A percentile compares a stretch with the other conserved stretches of the same genome.
Conservation (phyloP, 2,113 vertebrate genomes). For the Synchiropus splendidus region DNA sequence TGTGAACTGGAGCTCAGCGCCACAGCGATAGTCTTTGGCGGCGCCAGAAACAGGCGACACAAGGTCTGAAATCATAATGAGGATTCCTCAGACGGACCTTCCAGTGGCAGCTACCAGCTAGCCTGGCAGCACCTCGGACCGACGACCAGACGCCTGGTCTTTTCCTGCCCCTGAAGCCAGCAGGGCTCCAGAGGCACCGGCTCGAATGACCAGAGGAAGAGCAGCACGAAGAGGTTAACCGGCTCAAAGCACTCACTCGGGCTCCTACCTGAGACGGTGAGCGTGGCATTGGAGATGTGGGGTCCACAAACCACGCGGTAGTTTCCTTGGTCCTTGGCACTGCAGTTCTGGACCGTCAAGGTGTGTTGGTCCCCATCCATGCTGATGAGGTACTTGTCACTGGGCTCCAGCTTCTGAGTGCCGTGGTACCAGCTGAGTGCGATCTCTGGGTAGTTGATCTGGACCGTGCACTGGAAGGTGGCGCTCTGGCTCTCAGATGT, state of each 20-base stretch:
- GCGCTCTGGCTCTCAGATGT: slow-evolving; percentile 74
- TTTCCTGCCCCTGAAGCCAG: no score
- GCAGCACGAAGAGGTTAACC: no score
- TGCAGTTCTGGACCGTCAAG: slow-evolving; percentile 80
- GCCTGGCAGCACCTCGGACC: no score
- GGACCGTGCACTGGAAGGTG: slow-evolving; percentile 83
- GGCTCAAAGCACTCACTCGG: neutral
- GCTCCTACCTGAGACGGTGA: slow-evolving; percentile 83
- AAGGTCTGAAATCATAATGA: no score
- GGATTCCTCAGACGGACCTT: no score
- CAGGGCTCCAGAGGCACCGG: no score
- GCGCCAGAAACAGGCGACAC: no score
- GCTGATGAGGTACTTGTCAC: slow-evolving; percentile 81
- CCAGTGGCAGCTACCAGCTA: no score
- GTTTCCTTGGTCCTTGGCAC: slow-evolving; percentile 82
- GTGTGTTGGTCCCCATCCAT: slow-evolving; percentile 75
- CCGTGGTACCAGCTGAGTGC: slow-evolving; percentile 94
- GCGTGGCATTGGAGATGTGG: slow-evolving; percentile 87
- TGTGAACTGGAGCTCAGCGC: no score
- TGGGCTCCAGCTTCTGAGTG: slow-evolving; percentile 82
- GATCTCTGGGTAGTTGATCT: slow-evolving; percentile 97
- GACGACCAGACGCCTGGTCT: no score
- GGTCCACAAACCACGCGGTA: slow-evolving; percentile 92
- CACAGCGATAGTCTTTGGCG: no score
- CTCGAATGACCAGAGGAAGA: no score